phyloP scores from a whole-genome alignment of 1,140 invertebrate genomes.

The Eufriesea mexicana region DNA sequence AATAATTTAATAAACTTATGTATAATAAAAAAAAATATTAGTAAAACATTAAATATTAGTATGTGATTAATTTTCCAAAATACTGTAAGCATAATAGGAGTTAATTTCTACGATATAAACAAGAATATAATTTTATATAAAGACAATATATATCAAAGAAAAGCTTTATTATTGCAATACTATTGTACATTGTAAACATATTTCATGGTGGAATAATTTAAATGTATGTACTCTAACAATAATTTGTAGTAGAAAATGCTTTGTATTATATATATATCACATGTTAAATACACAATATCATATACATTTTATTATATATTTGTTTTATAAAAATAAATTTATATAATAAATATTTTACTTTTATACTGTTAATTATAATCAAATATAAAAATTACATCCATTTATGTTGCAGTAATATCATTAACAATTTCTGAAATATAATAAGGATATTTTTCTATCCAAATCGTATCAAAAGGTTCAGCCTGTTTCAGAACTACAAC shows the following conservation, averaged over 20 bases:
- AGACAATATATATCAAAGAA: background rate
- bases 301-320: slow-evolving; percentile 18
- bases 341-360: slow-evolving; percentile 13
- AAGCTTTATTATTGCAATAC: background rate
- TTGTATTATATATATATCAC: slow-evolving; percentile 15
- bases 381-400: background rate
- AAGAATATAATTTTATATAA: slow-evolving; percentile 23
- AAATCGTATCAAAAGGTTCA: slow-evolving; percentile 34
- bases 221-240: background rate
- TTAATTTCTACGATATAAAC: background rate
- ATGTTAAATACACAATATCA: slow-evolving; percentile 7
- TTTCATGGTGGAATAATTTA: background rate
- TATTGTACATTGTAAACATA: background rate
- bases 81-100: background rate
- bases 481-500: slow-evolving; percentile 16
- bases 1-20: no score
- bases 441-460: slow-evolving; percentile 11
- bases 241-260: slow-evolving; percentile 2
- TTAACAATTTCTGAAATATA: background rate
- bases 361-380: background rate
- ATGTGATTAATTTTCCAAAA: background rate
- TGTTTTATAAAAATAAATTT: slow-evolving; percentile 42
- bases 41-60: background rate
- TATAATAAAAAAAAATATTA: background rate
- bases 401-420: background rate